Evolutionary conservation across 1,140 invertebrate species (phyloP).

Genomic region (Magallana ariakensis): DNA sequence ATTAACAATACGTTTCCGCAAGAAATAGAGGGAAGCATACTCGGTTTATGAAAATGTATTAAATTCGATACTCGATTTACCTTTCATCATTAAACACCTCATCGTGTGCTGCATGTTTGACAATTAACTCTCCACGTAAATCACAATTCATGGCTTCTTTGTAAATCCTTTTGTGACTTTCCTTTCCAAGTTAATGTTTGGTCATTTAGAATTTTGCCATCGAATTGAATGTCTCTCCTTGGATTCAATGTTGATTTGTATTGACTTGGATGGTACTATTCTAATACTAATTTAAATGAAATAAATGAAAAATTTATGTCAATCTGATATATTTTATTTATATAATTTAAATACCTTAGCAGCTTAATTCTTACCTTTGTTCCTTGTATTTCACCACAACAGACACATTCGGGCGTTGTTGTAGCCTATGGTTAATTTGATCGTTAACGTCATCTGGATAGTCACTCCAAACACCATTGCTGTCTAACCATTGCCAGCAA

Average conservation of each 20-base stretch:
- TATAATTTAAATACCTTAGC: neutral
- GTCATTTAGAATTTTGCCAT: neutral
- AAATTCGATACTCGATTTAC: no score
- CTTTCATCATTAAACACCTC: no score
- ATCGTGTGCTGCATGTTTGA: no score
- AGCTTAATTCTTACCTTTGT: neutral
- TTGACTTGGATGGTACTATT: neutral
- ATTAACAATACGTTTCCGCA: no score
- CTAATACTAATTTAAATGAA: neutral
- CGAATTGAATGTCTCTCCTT: neutral
- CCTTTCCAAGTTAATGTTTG: no score
- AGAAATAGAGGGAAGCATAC: no score
- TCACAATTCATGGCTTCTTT: no score
- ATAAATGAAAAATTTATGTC: no score
- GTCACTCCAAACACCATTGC: neutral
- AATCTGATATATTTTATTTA: no score
- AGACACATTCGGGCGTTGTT: neutral
- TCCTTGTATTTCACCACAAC: neutral
- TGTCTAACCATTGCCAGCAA: neutral
- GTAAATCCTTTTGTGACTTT: no score
- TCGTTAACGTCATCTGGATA: constrained; percentile 1
- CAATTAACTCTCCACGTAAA: no score
- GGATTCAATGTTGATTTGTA: neutral
- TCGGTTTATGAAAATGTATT: no score
- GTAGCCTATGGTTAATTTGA: neutral